Evolutionary conservation across 1,140 invertebrate genomes (phyloP), one percentile per base, ranked within the genome.

Genomic region (Physella acuta): DNA sequence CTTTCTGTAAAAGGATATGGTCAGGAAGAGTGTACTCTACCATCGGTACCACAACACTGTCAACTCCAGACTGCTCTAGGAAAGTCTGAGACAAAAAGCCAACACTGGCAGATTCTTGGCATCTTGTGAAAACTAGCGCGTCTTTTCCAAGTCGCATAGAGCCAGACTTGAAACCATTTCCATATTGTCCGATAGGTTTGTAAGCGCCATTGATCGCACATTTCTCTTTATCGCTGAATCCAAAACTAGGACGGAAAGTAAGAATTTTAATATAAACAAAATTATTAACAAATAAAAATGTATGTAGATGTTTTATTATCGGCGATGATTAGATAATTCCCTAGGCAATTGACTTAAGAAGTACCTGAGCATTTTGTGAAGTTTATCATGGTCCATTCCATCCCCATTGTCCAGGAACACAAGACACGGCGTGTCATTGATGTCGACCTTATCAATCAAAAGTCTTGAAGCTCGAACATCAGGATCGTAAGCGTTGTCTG

Each of bases 401-500:
- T 74, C 76, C 17, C 82, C 82, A 78, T 82, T 82, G 68, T 84
- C 82, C 14, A 75, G 66, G 68, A 84, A 84, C 16, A 76, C 75
- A 11, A 84, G 70, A 69, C 76, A 78, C 0, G 64, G 39, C 16
- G 53, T 68, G 33, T 67, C 70, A 39, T 71, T 73, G 20, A 80
- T 74, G 5, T 53, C 69, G 49, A 74, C 61, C 56, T 77, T 77
- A 59, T 82, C 78, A 60, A 84, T 84, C 71, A 74, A 74, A 31
- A 84, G 64, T 55, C 80, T 73, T 33, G 78, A 77, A 1, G 82
- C 82, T 69, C 74, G 75, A 0, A 79, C 78, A 76, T 84, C 82
- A 37, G 82, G 82, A 72, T 84, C 82, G 73, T 84, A 84, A 3
- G 82, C 82, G 77, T 84, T 84, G 61, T 84, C 82, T 84, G 64